Evolutionary conservation across 2,888 invertebrate species (phyloP).

Genomic region (Liopterus haemorrhoidalis): DNA sequence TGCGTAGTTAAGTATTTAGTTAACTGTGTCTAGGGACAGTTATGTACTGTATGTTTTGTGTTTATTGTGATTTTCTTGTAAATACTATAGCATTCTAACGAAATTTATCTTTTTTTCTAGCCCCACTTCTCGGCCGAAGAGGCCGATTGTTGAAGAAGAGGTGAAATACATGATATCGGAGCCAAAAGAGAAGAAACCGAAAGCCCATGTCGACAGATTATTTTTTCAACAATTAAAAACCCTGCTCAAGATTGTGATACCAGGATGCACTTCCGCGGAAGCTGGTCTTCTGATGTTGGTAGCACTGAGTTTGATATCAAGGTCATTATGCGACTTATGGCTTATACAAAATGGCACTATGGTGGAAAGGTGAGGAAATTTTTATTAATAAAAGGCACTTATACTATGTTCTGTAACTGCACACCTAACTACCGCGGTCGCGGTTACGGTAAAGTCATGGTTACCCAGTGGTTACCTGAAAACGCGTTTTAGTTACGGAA

Average conservation of each 20-base stretch:
- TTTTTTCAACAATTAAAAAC: constrained; percentile 65
- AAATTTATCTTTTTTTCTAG: constrained; percentile 1
- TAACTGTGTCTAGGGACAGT: too few relatives aligned
- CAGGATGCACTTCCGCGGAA: constrained; percentile 72
- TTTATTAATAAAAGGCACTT: not conserved
- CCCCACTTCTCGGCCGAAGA: constrained; percentile 42
- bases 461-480: too few relatives aligned
- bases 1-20: too few relatives aligned
- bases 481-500: too few relatives aligned
- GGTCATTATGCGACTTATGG: constrained; percentile 96
- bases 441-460: too few relatives aligned
- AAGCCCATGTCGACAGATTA: constrained; percentile 69
- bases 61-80: constrained; percentile 31
- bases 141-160: constrained; percentile 59
- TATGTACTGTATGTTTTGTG: constrained; percentile 26
- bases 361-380: constrained; percentile 72
- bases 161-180: constrained; percentile 75
- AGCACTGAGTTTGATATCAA: constrained; percentile 73
- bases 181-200: constrained; percentile 52
- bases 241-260: constrained; percentile 71
- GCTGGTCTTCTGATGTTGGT: constrained; percentile 66
- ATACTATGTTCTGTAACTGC: too few relatives aligned
- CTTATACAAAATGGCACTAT: constrained; percentile 91
- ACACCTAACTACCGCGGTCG: too few relatives aligned
- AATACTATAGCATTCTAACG: constrained; percentile 5